Evolutionary conservation across 2,888 invertebrate genomes (phyloP).

Genomic region (Dryocosmus kuriphilus): DNA sequence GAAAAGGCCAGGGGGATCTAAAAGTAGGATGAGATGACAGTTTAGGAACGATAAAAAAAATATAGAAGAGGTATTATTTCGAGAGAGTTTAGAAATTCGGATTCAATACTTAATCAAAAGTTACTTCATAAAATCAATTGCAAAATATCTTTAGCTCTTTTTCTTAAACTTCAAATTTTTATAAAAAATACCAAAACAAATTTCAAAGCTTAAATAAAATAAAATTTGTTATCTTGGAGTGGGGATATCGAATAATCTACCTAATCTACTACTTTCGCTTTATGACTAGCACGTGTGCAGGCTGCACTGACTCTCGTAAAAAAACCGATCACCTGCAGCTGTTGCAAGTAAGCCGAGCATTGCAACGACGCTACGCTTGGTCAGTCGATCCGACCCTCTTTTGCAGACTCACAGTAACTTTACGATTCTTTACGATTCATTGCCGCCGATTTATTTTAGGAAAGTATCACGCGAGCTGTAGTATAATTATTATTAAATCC

Average conservation of each 20-base stretch:
- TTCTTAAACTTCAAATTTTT: no score
- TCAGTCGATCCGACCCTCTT: constrained; percentile 13
- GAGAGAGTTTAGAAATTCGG: neutral
- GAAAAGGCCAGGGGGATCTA: neutral
- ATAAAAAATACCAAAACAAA: no score
- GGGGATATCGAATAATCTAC: no score
- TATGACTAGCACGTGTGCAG: constrained; percentile 13
- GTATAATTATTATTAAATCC: constrained; percentile 38
- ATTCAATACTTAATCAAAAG: neutral
- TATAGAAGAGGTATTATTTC: neutral
- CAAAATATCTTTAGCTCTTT: no score
- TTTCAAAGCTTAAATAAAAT: no score
- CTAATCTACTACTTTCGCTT: no score
- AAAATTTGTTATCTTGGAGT: no score
- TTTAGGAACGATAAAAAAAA: neutral
- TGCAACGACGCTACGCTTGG: neutral
- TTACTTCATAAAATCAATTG: no score
- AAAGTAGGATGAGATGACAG: neutral
- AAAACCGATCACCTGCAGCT: constrained; percentile 28
- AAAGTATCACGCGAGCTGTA: constrained; percentile 36
- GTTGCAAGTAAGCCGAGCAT: constrained; percentile 9
- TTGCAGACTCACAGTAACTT: neutral
- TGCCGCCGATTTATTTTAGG: constrained; percentile 29
- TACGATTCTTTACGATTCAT: constrained; percentile 5
- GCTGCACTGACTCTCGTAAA: neutral